Percentiles rank a stretch among this genome's conserved stretches.
Conservation (phyloP, 2,113 vertebrate species). For the Eulemur rufifrons region DNA sequence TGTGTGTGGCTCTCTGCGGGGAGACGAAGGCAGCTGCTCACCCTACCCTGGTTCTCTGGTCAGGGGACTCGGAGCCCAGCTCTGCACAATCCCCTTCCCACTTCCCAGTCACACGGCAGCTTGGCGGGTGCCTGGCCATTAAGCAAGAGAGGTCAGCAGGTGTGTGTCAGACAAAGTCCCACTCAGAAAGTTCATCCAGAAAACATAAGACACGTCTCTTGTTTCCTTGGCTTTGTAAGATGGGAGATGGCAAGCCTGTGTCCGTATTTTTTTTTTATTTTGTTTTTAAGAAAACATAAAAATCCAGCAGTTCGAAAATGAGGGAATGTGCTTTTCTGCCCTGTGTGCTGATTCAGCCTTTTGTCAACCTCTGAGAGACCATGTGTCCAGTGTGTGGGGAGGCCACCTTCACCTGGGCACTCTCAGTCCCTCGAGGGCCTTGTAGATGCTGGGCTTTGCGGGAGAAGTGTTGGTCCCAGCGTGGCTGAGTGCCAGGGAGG, state of each 20-base stretch:
- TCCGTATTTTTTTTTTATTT: background rate
- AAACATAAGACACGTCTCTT: slow-evolving; percentile 49
- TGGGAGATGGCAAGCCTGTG: background rate
- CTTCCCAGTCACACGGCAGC: slow-evolving; percentile 19
- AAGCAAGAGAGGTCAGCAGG: slow-evolving; percentile 38
- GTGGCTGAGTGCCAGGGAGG: background rate
- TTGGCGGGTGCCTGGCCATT: slow-evolving; percentile 30
- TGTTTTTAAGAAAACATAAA: background rate
- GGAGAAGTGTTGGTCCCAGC: fast-evolving
- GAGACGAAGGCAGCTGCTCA: background rate
- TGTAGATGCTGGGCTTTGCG: fast-evolving
- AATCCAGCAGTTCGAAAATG: background rate
- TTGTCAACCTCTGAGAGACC: background rate
- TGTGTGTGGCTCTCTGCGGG: background rate
- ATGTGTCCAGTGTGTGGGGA: fast-evolving
- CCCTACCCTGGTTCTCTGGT: background rate
- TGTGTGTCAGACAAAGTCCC: slow-evolving; percentile 37
- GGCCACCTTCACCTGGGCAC: background rate
- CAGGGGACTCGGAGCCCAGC: background rate
- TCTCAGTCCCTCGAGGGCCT: background rate
- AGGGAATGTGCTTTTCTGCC: background rate
- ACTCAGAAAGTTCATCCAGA: slow-evolving; percentile 59
- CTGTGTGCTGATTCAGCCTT: background rate
- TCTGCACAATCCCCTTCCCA: slow-evolving; percentile 47
- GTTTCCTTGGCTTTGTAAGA: background rate